phyloP scores from a whole-genome alignment of 2,888 invertebrate species.

The Stenoptilia bipunctidactyla region DNA sequence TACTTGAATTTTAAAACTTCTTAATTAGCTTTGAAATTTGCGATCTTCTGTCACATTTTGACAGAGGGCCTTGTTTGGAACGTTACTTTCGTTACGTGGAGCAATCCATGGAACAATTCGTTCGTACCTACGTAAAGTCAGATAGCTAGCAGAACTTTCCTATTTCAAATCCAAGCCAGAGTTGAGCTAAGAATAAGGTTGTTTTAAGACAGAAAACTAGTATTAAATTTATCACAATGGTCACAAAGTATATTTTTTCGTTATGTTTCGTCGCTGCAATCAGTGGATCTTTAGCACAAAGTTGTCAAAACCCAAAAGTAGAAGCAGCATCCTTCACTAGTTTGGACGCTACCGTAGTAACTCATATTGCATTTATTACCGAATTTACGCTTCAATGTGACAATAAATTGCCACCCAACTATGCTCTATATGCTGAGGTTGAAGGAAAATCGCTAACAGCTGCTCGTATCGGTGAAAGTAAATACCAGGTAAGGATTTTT shows the following conservation, averaged over 20 bases:
- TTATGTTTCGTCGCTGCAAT: conserved; percentile 33
- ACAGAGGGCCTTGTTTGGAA: too few species aligned
- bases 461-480: conserved; percentile 81
- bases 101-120: not conserved
- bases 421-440: conserved; percentile 90
- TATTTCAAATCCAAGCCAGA: not conserved
- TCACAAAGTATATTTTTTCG: conserved; percentile 44
- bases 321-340: conserved; percentile 89
- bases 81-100: not conserved
- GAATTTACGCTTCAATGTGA: conserved; percentile 90
- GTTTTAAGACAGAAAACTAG: conserved; percentile 24
- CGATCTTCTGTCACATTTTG: too few species aligned
- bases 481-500: conserved; percentile 90
- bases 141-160: too few species aligned
- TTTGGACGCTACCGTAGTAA: conserved; percentile 91
- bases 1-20: not conserved
- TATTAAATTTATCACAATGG: conserved; percentile 44
- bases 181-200: conserved; percentile 17
- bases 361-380: conserved; percentile 90
- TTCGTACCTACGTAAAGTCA: too few species aligned
- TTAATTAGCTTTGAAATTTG: too few species aligned
- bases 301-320: conserved; percentile 74
- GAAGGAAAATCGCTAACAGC: conserved; percentile 89
- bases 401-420: conserved; percentile 72
- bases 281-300: conserved; percentile 32